Evolutionary conservation across 2,888 invertebrate species (phyloP).

Genomic region (Brachyopa scutellaris): DNA sequence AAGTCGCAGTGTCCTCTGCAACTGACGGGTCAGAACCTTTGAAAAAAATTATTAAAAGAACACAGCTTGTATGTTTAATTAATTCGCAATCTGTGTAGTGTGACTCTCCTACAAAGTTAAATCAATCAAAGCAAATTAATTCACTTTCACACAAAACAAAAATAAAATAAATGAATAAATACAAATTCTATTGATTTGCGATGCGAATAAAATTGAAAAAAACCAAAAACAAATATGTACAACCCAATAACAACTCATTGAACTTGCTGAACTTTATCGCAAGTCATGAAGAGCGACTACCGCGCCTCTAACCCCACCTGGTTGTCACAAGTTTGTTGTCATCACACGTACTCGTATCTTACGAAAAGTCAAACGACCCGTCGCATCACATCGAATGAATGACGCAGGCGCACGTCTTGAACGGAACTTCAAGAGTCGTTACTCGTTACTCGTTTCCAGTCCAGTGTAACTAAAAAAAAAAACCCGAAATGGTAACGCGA

Average conservation of each 20-base stretch:
- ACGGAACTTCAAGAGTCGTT: neutral
- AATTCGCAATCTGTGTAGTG: no score
- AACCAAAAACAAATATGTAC: no score
- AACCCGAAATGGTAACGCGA: no score
- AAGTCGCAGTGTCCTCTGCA: no score
- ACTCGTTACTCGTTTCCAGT: no score
- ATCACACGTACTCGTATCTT: neutral
- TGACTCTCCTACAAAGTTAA: no score
- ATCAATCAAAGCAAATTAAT: no score
- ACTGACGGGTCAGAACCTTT: no score
- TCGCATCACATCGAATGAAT: neutral
- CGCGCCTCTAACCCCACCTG: neutral
- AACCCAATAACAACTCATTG: slow-evolving; percentile 10
- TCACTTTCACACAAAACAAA: neutral
- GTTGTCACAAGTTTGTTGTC: neutral
- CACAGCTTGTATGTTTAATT: no score
- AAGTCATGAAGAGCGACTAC: neutral
- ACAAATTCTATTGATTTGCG: neutral
- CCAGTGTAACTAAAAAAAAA: neutral
- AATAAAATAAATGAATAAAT: neutral
- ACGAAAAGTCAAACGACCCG: neutral
- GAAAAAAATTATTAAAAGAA: no score
- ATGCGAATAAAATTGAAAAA: slow-evolving; percentile 15
- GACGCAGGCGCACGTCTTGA: neutral
- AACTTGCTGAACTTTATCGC: slow-evolving; percentile 32